Percentiles rank a stretch among this genome's conserved stretches.
phyloP scores from a whole-genome alignment of 2,888 invertebrate genomes.

The Petrolisthes manimaculis region DNA sequence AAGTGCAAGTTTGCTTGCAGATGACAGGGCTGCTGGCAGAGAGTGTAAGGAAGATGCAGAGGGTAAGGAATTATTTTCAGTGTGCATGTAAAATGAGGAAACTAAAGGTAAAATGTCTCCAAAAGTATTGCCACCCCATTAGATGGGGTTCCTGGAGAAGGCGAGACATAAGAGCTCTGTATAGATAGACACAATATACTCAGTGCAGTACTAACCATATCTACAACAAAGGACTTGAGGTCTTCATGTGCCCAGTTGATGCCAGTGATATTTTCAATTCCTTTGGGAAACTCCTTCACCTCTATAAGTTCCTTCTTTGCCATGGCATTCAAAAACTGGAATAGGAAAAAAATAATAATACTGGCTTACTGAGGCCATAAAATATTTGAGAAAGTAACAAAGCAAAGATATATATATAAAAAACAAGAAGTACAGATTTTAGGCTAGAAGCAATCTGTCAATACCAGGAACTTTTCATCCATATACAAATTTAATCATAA shows the following conservation, averaged over 20 bases:
- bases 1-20: no score
- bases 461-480: no score
- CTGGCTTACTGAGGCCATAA: no score
- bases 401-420: no score
- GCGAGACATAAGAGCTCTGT: background rate
- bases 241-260: constrained; percentile 73
- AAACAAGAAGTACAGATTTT: no score
- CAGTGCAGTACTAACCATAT: constrained; percentile 54
- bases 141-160: background rate
- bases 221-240: constrained; percentile 67
- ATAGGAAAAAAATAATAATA: background rate
- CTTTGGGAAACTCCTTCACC: constrained; percentile 76
- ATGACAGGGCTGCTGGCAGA: no score
- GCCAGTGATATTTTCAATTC: constrained; percentile 82
- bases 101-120: background rate
- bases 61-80: no score
- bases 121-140: background rate
- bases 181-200: background rate
- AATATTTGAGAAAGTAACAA: no score
- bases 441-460: no score
- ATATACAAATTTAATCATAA: no score
- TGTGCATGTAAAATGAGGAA: no score
- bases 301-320: constrained; percentile 74
- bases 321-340: constrained; percentile 83
- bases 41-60: no score